Base-by-base conservation (phyloP, 1,140 invertebrate genomes). In the Conus ventricosus region DNA sequence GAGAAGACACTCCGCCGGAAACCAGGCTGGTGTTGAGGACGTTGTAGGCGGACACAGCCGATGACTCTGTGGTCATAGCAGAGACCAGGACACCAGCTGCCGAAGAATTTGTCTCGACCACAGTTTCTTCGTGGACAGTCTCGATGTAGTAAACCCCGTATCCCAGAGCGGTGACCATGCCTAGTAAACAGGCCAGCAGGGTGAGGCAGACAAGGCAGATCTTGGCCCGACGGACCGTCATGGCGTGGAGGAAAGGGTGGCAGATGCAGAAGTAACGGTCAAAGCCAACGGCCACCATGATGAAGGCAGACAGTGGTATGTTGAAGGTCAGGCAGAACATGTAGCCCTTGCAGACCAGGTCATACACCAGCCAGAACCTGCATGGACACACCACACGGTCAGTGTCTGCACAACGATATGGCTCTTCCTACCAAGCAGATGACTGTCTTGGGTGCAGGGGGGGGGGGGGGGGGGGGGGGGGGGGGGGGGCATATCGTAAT, bases 201-300 rank as follows among this genome's bases (percentile, higher is more conserved):
- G 88, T 85, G 6, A 93, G 88, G 51, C 87, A 76, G 6, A 90
- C 78, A 23, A 90, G 87, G 53, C 89, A 85, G 20, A 93, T 87
- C 89, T 93, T 93, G 15, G 93, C 92, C 15, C 91, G 85, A 51
- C 85, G 76, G 27, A 91, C 86, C 20, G 91, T 94, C 87, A 94
- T 90, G 17, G 89, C 87, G 53, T 91, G 90, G 8, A 90, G 78
- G 60, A 91, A 92, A 7, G 92, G 92, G 84, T 91, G 91, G 78
- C 93, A 94, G 55, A 94, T 93, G 75, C 93, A 93, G 80, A 93
- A 90, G 87, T 92, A 93, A 63, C 93, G 87, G 85, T 93, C 93
- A 84, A 93, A 91, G 57, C 92, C 93, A 57, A 93, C 92, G 15
- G 92, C 92, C 60, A 91, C 89, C 92, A 93, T 93, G 60, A 93